A percentile compares a stretch with the other conserved stretches of the same genome.
Conservation (phyloP, 2,888 invertebrate genomes). For the Temnothorax rugatulus region DNA sequence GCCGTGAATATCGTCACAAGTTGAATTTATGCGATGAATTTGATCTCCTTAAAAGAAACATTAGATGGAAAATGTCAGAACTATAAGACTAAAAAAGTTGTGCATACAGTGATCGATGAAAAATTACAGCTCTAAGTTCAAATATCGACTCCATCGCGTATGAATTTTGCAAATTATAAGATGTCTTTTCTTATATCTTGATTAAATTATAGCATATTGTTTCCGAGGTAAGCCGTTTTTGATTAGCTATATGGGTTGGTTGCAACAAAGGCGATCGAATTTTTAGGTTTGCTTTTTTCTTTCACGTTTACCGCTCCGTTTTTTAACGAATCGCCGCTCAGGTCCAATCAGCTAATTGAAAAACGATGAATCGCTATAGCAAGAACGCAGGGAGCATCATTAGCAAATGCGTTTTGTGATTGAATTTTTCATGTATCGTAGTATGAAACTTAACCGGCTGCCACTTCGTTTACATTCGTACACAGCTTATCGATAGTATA, state of each 20-base stretch:
- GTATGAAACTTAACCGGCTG: conserved; percentile 50
- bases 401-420: conserved; percentile 75
- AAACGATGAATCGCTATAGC: conserved; percentile 63
- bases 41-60: background rate
- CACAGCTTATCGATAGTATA: conserved; percentile 55
- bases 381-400: conserved; percentile 62
- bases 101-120: background rate
- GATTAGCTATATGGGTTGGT: background rate
- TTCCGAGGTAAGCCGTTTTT: background rate
- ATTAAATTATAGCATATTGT: background rate
- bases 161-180: background rate
- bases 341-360: conserved; percentile 73
- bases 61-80: background rate
- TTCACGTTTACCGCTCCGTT: conserved; percentile 14
- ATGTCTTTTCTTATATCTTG: background rate
- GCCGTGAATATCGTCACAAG: conserved; percentile 20
- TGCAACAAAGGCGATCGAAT: conserved; percentile 17
- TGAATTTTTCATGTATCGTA: conserved; percentile 74
- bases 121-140: background rate
- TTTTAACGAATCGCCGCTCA: conserved; percentile 41
- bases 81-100: background rate
- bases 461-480: conserved; percentile 36
- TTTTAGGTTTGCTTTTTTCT: background rate
- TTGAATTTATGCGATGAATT: conserved; percentile 10
- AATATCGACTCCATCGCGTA: background rate